Evolutionary conservation across 23 tunicate genomes (phyloP), one percentile per base, ranked within the genome.

Genomic region (Oikopleura albicans): DNA sequence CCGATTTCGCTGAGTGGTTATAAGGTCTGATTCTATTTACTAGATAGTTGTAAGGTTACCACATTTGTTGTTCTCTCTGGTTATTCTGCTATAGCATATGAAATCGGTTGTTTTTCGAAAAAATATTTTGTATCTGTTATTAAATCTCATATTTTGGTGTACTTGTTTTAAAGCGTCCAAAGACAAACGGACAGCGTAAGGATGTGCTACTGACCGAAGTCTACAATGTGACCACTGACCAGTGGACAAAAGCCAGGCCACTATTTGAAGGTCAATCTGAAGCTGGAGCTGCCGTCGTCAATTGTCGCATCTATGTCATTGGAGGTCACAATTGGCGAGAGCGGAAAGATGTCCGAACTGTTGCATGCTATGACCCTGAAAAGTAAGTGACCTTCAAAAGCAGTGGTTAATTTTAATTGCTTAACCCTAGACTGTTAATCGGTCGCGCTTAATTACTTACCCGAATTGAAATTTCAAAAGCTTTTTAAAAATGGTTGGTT

Each of bases 251-350:
- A 75, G 98, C 91, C 40, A 91, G 95, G n/a, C 98, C 98, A 8
- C 84, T 94, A 0, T 94, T 94, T 90, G 98, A 93, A 41, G 98
- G 98, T 1, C 98, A 94, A 59, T 86, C 89, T 40, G 98, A 94
- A 63, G 98, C 98, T 27, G 98, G 98, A 0, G 98, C 98, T n/a
- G 91, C 98, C 16, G 88, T 94, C 39, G 98, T 94, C 39, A 91
- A 88, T 83, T 91, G 90, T 22, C 89, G 88, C 41, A 91, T 91
- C n/a, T 91, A 89, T 75, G 87, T 91, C 0, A 93, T 94, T 38
- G 98, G 98, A 33, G 98, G 98, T 2, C 98, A 94, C 91, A 94
- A 93, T 39, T 94, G 98, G 98, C 49, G 95, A 41, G 98, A 94
- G 85, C 84, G 98, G 39, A 94, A 94, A 87, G 98, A 94, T 90